Conservation (phyloP, 2,113 vertebrate species). For the Mugil cephalus region DNA sequence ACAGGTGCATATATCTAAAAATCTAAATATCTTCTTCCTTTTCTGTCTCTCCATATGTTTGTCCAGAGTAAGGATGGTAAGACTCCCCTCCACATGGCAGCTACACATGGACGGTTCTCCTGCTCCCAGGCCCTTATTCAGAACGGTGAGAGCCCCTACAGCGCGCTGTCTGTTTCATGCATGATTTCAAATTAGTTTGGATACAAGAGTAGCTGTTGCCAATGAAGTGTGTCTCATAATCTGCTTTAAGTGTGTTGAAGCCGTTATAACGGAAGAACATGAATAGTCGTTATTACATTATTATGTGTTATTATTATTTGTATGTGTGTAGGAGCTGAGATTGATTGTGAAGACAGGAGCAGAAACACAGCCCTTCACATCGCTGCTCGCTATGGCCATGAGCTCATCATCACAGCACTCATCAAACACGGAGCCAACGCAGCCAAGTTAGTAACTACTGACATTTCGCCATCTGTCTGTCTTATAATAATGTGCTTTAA, state of each 20-base stretch:
- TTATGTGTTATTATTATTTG: background rate
- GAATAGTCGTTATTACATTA: no score
- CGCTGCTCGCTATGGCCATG: slow-evolving; percentile 94
- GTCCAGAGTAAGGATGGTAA: slow-evolving; percentile 96
- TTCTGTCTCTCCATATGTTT: slow-evolving; percentile 32
- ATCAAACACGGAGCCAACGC: slow-evolving; percentile 93
- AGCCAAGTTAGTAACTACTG: slow-evolving; percentile 90
- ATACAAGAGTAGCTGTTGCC: background rate
- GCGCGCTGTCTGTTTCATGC: slow-evolving; percentile 2
- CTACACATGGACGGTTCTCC: slow-evolving; percentile 97
- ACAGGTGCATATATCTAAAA: no score
- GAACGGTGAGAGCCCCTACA: slow-evolving; percentile 86
- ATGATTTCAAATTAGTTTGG: background rate
- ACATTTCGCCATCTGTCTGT: slow-evolving; percentile 34
- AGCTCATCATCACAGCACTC: slow-evolving; percentile 96
- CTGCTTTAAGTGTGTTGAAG: background rate
- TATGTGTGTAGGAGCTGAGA: slow-evolving; percentile 88
- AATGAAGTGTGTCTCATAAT: background rate
- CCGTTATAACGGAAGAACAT: background rate
- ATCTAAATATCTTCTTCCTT: background rate
- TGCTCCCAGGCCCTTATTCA: slow-evolving; percentile 98
- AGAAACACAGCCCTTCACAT: slow-evolving; percentile 97
- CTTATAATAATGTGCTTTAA: background rate
- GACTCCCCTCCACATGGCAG: slow-evolving; percentile 98
- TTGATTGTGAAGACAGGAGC: slow-evolving; percentile 96